Percentiles rank a stretch among this genome's conserved stretches.
Conservation (phyloP, 1,140 invertebrate species). For the Cherax destructor region DNA sequence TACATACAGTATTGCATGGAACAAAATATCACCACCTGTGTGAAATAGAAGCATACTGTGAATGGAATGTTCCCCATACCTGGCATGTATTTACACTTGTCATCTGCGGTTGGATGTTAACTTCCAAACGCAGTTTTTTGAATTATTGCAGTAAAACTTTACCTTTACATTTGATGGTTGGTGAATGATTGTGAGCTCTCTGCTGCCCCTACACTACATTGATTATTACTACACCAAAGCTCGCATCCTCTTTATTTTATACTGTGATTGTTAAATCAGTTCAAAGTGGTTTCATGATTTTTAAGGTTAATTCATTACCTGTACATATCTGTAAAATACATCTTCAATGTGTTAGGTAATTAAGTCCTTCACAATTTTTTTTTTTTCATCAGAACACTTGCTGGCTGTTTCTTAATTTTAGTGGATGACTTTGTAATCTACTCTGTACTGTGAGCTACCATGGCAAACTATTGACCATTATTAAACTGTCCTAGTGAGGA, state of each 20-base stretch:
- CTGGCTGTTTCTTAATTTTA: background rate
- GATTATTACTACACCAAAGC: conserved; percentile 45
- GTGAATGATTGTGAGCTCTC: background rate
- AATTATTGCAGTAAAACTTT: background rate
- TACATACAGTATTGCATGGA: too few relatives aligned
- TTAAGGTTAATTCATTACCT: conserved; percentile 35
- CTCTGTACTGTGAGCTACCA: background rate
- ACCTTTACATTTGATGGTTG: background rate
- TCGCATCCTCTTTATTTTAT: conserved; percentile 58
- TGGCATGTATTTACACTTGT: too few relatives aligned
- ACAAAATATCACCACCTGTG: too few relatives aligned
- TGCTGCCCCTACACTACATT: conserved; percentile 18
- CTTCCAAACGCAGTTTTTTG: too few relatives aligned
- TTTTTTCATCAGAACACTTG: background rate
- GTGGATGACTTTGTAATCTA: conserved; percentile 9
- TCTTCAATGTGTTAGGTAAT: conserved; percentile 30
- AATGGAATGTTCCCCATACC: too few relatives aligned
- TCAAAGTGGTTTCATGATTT: conserved; percentile 53
- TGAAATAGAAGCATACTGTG: too few relatives aligned
- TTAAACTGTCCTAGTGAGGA: background rate
- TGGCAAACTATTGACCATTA: background rate
- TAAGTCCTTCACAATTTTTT: background rate
- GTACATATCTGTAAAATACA: conserved; percentile 55
- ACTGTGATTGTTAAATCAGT: conserved; percentile 60
- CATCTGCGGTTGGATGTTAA: too few relatives aligned